Evolutionary conservation across 2,888 invertebrate species (phyloP).

Genomic region (Hyppa rectilinea): DNA sequence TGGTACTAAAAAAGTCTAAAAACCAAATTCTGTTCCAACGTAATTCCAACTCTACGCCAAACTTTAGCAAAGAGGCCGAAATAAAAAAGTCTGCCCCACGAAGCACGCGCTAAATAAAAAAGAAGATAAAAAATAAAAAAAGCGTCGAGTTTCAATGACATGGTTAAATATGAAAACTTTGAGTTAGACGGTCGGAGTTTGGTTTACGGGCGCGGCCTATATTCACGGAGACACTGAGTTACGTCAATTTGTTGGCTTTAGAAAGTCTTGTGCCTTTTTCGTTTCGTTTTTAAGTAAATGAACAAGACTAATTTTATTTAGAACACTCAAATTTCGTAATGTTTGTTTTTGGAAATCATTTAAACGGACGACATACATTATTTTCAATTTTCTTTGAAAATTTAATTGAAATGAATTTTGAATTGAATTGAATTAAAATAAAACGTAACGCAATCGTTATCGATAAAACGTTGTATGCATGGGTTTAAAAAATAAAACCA

Average conservation of each 20-base stretch:
- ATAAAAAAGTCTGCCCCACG: conserved; percentile 42
- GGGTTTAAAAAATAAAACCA: background rate
- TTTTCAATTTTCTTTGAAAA: background rate
- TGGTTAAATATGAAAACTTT: conserved; percentile 61
- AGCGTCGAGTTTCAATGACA: conserved; percentile 52
- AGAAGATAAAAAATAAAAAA: conserved; percentile 24
- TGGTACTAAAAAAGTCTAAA: conserved; percentile 4
- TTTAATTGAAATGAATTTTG: too few relatives aligned
- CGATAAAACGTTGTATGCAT: too few relatives aligned
- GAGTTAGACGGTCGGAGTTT: conserved; percentile 27
- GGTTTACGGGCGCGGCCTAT: conserved; percentile 26
- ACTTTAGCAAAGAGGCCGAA: conserved; percentile 31
- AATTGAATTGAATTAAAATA: too few relatives aligned
- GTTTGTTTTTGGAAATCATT: background rate
- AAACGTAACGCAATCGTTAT: too few relatives aligned
- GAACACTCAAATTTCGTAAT: background rate
- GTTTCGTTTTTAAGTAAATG: background rate
- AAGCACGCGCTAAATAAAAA: conserved; percentile 37
- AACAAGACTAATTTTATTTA: background rate
- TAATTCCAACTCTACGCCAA: conserved; percentile 2
- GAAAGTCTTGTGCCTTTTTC: background rate
- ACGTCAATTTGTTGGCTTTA: conserved; percentile 14
- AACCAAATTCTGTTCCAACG: conserved; percentile 27
- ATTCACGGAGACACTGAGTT: conserved; percentile 25
- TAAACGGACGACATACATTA: background rate